Evolutionary conservation across 92 coral and sea anemone genomes (phyloP).

Genomic region (Siderastrea radians): DNA sequence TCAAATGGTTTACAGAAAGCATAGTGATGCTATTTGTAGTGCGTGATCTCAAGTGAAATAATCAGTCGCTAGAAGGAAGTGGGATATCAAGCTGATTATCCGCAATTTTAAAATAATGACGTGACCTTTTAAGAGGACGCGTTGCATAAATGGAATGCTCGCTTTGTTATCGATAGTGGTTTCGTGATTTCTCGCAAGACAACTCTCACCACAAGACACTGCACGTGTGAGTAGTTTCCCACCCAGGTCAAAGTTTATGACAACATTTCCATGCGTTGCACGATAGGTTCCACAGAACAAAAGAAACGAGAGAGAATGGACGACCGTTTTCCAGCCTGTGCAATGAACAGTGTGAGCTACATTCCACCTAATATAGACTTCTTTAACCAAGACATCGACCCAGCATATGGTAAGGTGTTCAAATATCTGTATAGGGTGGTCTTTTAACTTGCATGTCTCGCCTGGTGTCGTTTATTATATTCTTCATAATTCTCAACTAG

Average conservation of each 20-base stretch:
- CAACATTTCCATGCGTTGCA: constrained; percentile 15
- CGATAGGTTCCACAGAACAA: constrained; percentile 21
- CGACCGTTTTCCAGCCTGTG: not conserved
- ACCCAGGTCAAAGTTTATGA: constrained; percentile 45
- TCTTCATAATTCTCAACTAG: constrained; percentile 27
- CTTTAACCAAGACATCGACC: not conserved
- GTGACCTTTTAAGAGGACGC: constrained; percentile 32
- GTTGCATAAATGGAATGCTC: constrained; percentile 17
- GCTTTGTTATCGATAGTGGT: constrained; percentile 30
- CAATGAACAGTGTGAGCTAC: not conserved
- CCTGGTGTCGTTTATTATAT: constrained; percentile 25
- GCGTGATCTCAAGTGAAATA: constrained; percentile 37
- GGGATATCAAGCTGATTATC: constrained; percentile 34
- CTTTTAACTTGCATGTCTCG: constrained; percentile 37
- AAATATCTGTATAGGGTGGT: constrained; percentile 26
- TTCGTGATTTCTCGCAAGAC: constrained; percentile 44
- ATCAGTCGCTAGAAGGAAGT: constrained; percentile 35
- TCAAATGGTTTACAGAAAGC: constrained; percentile 39
- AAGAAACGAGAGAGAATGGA: not conserved
- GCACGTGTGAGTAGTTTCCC: constrained; percentile 26
- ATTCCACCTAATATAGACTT: not conserved
- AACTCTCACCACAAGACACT: constrained; percentile 30
- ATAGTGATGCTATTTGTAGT: constrained; percentile 1
- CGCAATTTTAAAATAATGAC: constrained; percentile 30
- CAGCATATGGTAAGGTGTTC: constrained; percentile 12